Conservation (phyloP, 2,888 invertebrate species). For the Drosophila greeni region DNA sequence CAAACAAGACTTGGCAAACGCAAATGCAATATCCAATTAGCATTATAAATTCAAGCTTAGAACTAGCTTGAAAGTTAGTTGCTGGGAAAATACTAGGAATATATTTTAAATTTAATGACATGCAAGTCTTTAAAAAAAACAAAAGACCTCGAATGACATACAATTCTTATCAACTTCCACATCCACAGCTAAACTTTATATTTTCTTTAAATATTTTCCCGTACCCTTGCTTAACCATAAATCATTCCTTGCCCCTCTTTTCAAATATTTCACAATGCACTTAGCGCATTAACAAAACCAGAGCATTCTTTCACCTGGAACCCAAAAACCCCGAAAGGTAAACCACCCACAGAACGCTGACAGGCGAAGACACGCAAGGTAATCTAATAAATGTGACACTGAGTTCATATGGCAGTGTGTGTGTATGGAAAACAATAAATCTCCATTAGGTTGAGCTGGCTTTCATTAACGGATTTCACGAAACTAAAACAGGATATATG, state of each 20-base stretch:
- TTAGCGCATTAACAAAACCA: conserved; percentile 14
- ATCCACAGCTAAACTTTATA: too few relatives aligned
- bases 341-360: conserved; percentile 11
- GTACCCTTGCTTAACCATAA: conserved; percentile 10
- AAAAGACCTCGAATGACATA: neutral
- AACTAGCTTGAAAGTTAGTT: neutral
- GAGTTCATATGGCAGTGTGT: conserved; percentile 37
- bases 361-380: conserved; percentile 20
- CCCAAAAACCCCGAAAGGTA: neutral
- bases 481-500: conserved; percentile 25
- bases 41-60: neutral
- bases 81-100: neutral
- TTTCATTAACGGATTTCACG: conserved; percentile 67
- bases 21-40: conserved; percentile 9
- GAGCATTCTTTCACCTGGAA: conserved; percentile 14
- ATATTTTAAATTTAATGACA: neutral
- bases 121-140: neutral
- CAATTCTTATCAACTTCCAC: neutral
- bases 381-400: conserved; percentile 40
- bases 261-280: conserved; percentile 20
- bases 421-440: conserved; percentile 63
- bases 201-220: neutral
- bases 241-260: conserved; percentile 1
- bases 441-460: conserved; percentile 63
- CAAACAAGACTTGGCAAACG: conserved; percentile 17